These are phyloP conservation scores for Microcaecilia unicolor DNA, from an alignment of 2,797 vertebrate genomes.

Conservation along the genomic window DNA sequence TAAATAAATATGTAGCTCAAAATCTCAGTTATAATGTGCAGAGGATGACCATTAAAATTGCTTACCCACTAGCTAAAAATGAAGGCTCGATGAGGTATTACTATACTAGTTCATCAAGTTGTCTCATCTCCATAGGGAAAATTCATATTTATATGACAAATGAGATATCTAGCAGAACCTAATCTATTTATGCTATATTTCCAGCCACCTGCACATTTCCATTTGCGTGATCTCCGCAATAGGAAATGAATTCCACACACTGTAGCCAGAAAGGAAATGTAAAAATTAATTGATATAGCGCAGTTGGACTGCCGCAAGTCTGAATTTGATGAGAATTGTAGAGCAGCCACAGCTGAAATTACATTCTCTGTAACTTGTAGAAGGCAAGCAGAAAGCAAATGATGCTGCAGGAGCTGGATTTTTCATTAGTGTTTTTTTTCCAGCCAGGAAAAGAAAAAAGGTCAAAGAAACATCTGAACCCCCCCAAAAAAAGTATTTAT, in stretches of 20 bases:
- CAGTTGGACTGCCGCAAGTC: slow-evolving; percentile 18
- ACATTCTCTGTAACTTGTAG: neutral
- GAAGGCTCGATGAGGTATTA: neutral
- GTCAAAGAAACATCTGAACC: neutral
- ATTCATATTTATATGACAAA: slow-evolving; percentile 23
- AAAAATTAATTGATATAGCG: slow-evolving; percentile 24
- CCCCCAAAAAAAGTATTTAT: too few species aligned
- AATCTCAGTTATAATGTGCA: too few species aligned
- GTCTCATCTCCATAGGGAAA: slow-evolving; percentile 6
- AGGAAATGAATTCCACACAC: slow-evolving; percentile 34
- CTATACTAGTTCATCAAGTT: neutral
- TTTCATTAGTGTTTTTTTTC: too few species aligned
- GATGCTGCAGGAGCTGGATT: neutral
- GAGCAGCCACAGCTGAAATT: slow-evolving; percentile 9
- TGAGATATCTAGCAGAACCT: slow-evolving; percentile 19
- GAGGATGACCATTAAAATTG: too few species aligned
- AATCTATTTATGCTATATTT: slow-evolving; percentile 30
- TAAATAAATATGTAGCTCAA: too few species aligned
- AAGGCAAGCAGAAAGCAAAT: neutral
- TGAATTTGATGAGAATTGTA: slow-evolving; percentile 6
- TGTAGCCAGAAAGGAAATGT: slow-evolving; percentile 13
- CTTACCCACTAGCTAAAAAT: slow-evolving; percentile 7
- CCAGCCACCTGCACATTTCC: slow-evolving; percentile 31
- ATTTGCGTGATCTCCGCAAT: slow-evolving; percentile 20
- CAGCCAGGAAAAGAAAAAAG: neutral